Percentiles rank a stretch among this genome's conserved stretches.
phyloP scores from a whole-genome alignment of 2,113 vertebrate species.

The Saccopteryx bilineata region DNA sequence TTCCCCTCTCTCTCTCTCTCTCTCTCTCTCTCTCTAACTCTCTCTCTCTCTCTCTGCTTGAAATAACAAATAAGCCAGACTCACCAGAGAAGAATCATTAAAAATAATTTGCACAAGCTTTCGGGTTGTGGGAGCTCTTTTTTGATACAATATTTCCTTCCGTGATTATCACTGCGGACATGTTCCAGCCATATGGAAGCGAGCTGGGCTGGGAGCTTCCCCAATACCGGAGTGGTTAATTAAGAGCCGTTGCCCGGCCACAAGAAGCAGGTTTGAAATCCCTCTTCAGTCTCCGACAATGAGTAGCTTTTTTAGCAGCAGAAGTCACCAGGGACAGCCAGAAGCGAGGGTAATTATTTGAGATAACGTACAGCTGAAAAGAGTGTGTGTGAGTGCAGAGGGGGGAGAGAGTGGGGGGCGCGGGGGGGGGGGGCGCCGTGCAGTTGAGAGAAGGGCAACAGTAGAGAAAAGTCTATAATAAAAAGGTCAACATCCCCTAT shows the following conservation, averaged over 20 bases:
- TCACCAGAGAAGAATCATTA: constrained; percentile 96
- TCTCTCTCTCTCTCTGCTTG: constrained; percentile 82
- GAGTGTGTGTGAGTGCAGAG: constrained; percentile 81
- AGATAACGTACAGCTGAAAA: constrained; percentile 96
- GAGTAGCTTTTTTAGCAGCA: constrained; percentile 93
- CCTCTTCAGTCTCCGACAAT: constrained; percentile 93
- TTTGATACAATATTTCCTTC: constrained; percentile 96
- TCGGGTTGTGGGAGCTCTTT: constrained; percentile 91
- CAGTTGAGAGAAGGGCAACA: constrained; percentile 89
- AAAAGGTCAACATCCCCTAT: constrained; percentile 97
- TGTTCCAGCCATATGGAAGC: constrained; percentile 97
- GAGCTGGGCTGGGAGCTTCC: constrained; percentile 92
- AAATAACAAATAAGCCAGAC: constrained; percentile 93
- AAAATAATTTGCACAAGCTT: constrained; percentile 98
- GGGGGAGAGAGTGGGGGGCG: constrained; percentile 48
- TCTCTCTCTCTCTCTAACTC: neutral
- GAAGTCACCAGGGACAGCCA: constrained; percentile 94
- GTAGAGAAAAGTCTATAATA: constrained; percentile 89
- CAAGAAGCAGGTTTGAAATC: constrained; percentile 96
- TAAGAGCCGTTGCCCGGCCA: constrained; percentile 98
- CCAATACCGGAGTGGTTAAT: constrained; percentile 99
- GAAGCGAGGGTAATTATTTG: constrained; percentile 99
- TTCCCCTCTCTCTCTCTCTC: constrained; percentile 68
- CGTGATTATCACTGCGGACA: constrained; percentile 94
- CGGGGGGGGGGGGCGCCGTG: constrained; percentile 82